Base-by-base conservation (phyloP, 2,888 invertebrate species). In the Pyralis farinalis region DNA sequence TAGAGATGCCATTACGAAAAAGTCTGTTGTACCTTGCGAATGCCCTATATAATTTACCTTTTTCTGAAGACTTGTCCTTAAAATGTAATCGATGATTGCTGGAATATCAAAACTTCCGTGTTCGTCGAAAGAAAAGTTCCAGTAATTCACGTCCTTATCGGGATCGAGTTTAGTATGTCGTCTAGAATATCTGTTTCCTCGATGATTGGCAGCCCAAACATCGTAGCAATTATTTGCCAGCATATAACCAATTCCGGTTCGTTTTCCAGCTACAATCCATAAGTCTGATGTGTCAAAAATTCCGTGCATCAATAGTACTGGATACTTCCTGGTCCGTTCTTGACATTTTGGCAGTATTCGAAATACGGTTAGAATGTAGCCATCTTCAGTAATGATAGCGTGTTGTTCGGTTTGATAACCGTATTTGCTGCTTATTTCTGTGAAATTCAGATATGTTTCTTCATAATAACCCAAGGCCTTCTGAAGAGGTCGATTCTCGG, bases 91-190 rank as follows among this genome's bases (percentile, higher is more conserved):
- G 4, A 82, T 90, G 66, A 91, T 91, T 0, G 94, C 91, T 5
- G 95, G 93, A 1, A 95, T 44, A 68, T 96, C 96, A 54, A 90
- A 91, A 32, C 80, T 59, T 0, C 94, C 95, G 67, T 93, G 92
- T 67, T 96, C 93, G 62, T 95, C 93, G 78, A 91, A 92, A 27
- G 92, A 91, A 58, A 80, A 92, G 20, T 87, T 56, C 91, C 91
- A 92, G 53, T 71, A 92, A 8, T 67, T 49, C 1, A 59, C 44
- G 42, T 91, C 81, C 0, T 44, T 65, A 39, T 82, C 59, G 0
- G 86, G 74, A 39, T 87, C 55, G 62, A 84, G 57, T 1, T 63
- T 73, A 0, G 70, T 57, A 53, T 94, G 94, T n/a, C 68, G 72
- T 30, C 88, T 76, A 1, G 91, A 90, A 65, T 93, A 93, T 8